Evolutionary conservation across 2,888 invertebrate genomes (phyloP), one percentile per base, ranked within the genome.

Genomic region (Escarpia spicata): DNA sequence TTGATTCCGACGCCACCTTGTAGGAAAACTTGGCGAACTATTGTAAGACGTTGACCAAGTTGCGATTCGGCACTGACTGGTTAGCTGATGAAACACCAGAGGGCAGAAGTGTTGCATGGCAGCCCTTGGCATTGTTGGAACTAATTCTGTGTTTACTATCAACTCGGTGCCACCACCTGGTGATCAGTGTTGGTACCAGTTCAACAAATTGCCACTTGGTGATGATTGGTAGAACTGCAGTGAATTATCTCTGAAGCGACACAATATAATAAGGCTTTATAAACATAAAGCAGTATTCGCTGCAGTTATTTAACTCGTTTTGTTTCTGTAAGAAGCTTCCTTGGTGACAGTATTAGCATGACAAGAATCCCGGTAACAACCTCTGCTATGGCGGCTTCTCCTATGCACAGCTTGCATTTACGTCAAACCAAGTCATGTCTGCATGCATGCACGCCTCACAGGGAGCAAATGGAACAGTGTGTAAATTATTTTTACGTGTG

Each of bases 71-170:
- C 52, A 52, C 52, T 9, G 52, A 52, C 52, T 52, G 9, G 75
- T 75, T 75, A 19, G n/a, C 75, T 75, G 75, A 75, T 75, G 75
- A 75, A n/a, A 19, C 75, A 75, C 75, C 75, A 75, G 75, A 75
- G 15, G 75, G 75, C 75, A 75, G n/a, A 75, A 75, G 75, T 75
- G 75, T 26, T 75, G 75, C 75, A n/a, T 26, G 75, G 26, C 75
- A 75, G n/a, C 75, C 15, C 52, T 52, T 9, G 52, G 52, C 52
- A 52, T 52, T 52, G 52, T 75, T 26, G 26, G 75, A 75, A 75
- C 75, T 75, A 75, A 75, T 75, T n/a, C 6, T 26, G 26, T 26
- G 75, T 52, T 52, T 52, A 52, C 52, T 52, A n/a, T 75, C 75
- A 26, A 75, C 75, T 75, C 75, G 19, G 52, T 52, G 52, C 52